These are phyloP conservation scores for Dascillus cervinus DNA, from an alignment of 2,888 invertebrate species.

Conservation along the genomic window DNA sequence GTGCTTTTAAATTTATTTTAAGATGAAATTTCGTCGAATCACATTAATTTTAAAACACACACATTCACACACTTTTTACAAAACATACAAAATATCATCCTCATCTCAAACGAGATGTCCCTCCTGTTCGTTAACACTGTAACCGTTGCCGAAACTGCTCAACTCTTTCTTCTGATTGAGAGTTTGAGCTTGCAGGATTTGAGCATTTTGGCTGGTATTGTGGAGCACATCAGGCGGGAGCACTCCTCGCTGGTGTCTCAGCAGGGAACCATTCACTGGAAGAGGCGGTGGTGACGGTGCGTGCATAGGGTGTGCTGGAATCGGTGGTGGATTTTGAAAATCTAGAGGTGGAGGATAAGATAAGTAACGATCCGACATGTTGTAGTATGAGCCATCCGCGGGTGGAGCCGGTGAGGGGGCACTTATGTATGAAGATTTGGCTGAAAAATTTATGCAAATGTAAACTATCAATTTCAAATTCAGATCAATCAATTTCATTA, in stretches of 20 bases:
- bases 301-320: slow-evolving; percentile 45
- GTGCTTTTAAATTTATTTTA: no score
- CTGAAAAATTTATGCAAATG: slow-evolving; percentile 34
- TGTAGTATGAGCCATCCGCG: slow-evolving; percentile 71
- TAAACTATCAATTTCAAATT: not conserved
- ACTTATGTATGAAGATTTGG: slow-evolving; percentile 54
- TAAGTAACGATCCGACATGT: slow-evolving; percentile 73
- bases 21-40: no score
- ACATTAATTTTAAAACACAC: no score
- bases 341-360: slow-evolving; percentile 71
- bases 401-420: slow-evolving; percentile 69
- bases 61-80: slow-evolving; percentile 10
- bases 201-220: slow-evolving; percentile 40
- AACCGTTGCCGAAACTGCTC: slow-evolving; percentile 42
- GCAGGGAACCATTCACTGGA: slow-evolving; percentile 38
- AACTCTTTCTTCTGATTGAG: slow-evolving; percentile 39
- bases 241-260: slow-evolving; percentile 33
- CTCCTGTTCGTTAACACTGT: slow-evolving; percentile 42
- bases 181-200: slow-evolving; percentile 41
- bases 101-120: slow-evolving; percentile 43
- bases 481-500: not conserved
- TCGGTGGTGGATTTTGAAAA: slow-evolving; percentile 48
- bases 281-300: slow-evolving; percentile 29
- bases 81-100: slow-evolving; percentile 27
- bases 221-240: slow-evolving; percentile 42